Base-by-base conservation (phyloP, 2,888 invertebrate genomes). In the Yponomeuta malinellus region DNA sequence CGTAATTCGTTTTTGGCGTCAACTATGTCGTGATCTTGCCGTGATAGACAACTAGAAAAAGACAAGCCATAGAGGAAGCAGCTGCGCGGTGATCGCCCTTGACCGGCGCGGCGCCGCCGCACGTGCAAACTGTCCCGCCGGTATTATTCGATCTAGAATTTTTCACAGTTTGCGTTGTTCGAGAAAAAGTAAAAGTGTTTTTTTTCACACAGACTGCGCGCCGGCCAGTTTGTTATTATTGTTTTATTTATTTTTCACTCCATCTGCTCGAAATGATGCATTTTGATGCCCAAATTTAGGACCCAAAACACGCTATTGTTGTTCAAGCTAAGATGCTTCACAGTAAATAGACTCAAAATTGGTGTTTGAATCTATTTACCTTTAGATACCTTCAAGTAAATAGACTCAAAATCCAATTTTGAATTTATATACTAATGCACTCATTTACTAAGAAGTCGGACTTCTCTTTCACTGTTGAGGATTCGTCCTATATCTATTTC, bases 21-120 rank as follows among this genome's bases (percentile, higher is more conserved):
- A 79, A 63, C 63, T 37, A 37, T 63, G 63, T 83, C 84, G 86
- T 88, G 33, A 33, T 33, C 33, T 33, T 33, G 33, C 5, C 3
- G 33, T 33, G 82, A 83, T 84, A 88, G 87, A 15, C 52, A 15
- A 59, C 52, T 59, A 59, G 12, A 59, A 59, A 15, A 59, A 59
- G 12, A 59, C 15, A 12, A 5, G 52, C 52, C 52, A 59, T 59
- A 15, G 52, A 84, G 85, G 85, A 87, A 89, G 82, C 85, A 85
- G 84, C 85, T 86, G 85, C 78, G 75, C 71, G 73, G 69, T 83
- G 88, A 84, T 88, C 89, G 90, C 85, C 90, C 90, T 89, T 90
- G 90, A 89, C 89, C 78, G 73, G 33, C 75, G 75, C 75, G 75
- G 73, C 79, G 77, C 52, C 29, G 73, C 74, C 74, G 72, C 77